Evolutionary conservation across 2,113 vertebrate species (phyloP).

Genomic region (Dasyurus viverrinus): DNA sequence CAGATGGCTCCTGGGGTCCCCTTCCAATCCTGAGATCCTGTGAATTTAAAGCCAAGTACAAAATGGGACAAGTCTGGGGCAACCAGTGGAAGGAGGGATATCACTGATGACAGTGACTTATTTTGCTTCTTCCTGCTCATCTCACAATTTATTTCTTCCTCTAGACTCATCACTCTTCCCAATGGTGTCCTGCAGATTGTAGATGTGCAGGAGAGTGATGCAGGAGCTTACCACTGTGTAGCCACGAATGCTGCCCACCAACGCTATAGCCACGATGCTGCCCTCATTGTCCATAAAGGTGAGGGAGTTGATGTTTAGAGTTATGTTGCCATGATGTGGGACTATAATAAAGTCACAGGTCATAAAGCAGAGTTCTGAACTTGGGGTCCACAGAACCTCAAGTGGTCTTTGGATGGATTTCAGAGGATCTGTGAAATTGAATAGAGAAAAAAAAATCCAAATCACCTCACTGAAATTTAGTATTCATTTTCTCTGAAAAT

Average conservation of each 20-base stretch:
- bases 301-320: constrained; percentile 36
- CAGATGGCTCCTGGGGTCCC: not conserved
- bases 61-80: not conserved
- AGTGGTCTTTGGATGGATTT: not conserved
- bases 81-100: not conserved
- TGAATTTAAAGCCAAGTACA: not conserved
- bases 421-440: not conserved
- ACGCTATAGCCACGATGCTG: constrained; percentile 89
- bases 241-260: constrained; percentile 88
- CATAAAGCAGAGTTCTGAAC: not conserved
- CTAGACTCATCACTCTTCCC: constrained; percentile 93
- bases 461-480: not conserved
- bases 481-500: not conserved
- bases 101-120: no score
- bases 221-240: constrained; percentile 92
- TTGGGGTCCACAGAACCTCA: not conserved
- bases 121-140: not conserved
- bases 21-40: not conserved
- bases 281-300: constrained; percentile 91
- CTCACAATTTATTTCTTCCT: constrained; percentile 39
- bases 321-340: not conserved
- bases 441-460: not conserved
- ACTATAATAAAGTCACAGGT: not conserved
- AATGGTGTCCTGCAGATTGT: constrained; percentile 97
- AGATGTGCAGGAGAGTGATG: constrained; percentile 88